phyloP scores from a whole-genome alignment of 2,888 invertebrate genomes.

The Erebia ligea region DNA sequence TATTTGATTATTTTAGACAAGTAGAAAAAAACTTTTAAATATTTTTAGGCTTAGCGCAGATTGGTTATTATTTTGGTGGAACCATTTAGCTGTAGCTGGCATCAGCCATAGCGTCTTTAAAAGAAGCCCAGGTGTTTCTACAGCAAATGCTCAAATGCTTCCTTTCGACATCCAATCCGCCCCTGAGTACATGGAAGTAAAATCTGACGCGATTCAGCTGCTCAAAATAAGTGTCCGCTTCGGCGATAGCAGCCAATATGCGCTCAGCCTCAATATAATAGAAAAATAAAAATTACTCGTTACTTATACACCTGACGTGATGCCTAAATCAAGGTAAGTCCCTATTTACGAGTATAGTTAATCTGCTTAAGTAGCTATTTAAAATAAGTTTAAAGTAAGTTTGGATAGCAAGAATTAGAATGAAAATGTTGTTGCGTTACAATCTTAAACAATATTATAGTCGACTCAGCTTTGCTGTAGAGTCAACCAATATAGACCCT shows the following conservation, averaged over 20 bases:
- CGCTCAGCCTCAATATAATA: background rate
- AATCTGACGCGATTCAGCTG: no score
- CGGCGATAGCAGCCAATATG: no score
- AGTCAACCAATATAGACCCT: background rate
- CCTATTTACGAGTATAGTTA: slow-evolving; percentile 1
- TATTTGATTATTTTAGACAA: background rate
- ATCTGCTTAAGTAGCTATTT: background rate
- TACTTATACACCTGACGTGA: background rate
- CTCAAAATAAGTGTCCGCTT: no score
- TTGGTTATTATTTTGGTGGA: no score
- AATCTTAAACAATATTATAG: background rate
- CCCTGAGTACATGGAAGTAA: no score
- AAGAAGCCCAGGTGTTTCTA: no score
- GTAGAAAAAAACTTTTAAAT: background rate
- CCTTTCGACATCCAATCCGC: no score
- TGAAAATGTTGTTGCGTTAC: slow-evolving; percentile 3
- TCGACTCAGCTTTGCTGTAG: background rate
- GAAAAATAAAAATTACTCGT: background rate
- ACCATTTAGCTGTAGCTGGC: no score
- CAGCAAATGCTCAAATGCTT: no score
- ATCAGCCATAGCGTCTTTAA: no score
- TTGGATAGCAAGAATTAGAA: background rate
- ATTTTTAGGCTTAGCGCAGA: no score
- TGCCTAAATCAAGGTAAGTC: background rate
- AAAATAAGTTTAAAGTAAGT: background rate